A percentile compares a stretch with the other conserved stretches of the same genome.
phyloP scores from a whole-genome alignment of 2,797 vertebrate species.

The Pteropus rufus region DNA sequence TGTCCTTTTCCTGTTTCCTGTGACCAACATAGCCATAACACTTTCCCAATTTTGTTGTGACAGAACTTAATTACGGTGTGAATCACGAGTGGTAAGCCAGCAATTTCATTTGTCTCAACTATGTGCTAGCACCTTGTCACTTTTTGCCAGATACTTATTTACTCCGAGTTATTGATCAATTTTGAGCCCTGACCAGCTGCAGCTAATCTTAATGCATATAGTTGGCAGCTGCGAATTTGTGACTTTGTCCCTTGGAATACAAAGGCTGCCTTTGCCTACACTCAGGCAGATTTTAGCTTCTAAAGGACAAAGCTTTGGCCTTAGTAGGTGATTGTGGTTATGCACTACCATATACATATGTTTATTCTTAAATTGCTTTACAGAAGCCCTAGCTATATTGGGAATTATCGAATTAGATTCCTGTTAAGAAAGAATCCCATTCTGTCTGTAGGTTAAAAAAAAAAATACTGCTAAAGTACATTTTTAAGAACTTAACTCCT shows the following conservation, averaged over 20 bases:
- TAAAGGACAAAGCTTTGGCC: conserved; percentile 35
- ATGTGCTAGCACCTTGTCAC: conserved; percentile 48
- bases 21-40: not conserved
- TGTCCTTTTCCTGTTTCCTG: not conserved
- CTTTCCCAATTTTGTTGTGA: conserved; percentile 45
- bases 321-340: conserved; percentile 32
- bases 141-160: conserved; percentile 68
- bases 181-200: conserved; percentile 55
- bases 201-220: conserved; percentile 73
- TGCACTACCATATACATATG: not conserved
- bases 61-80: conserved; percentile 46
- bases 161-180: conserved; percentile 68
- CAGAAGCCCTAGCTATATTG: not conserved
- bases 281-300: conserved; percentile 34
- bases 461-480: not conserved
- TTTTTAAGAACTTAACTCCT: conserved; percentile 31
- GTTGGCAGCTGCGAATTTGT: conserved; percentile 68
- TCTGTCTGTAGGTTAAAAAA: not conserved
- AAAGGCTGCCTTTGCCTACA: conserved; percentile 56
- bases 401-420: conserved; percentile 40
- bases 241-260: conserved; percentile 69
- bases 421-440: conserved; percentile 38
- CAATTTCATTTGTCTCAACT: conserved; percentile 48
- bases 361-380: conserved; percentile 34
- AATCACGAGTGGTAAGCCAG: not conserved